phyloP scores from a whole-genome alignment of 1,140 invertebrate genomes.

The Varroa destructor region DNA sequence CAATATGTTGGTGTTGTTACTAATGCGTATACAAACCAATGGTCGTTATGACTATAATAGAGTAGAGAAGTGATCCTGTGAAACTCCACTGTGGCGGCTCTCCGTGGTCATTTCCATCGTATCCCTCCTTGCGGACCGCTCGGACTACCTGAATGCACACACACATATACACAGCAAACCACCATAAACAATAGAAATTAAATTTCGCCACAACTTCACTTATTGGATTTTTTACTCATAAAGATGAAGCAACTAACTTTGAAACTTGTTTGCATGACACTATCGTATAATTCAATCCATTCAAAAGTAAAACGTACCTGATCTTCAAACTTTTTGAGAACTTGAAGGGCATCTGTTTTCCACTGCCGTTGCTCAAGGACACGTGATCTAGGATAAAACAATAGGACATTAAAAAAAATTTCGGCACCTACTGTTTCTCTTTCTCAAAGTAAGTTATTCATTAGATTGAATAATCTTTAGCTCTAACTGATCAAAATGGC shows the following conservation, averaged over 20 bases:
- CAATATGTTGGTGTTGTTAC: too few relatives aligned
- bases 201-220: too few relatives aligned
- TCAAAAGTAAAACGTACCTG: slow-evolving; percentile 6
- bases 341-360: slow-evolving; percentile 35
- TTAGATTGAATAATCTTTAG: too few relatives aligned
- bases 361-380: slow-evolving; percentile 39
- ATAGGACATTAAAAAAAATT: neutral
- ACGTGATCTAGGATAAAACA: slow-evolving; percentile 30
- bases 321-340: slow-evolving; percentile 37
- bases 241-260: too few relatives aligned
- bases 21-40: slow-evolving; percentile 39
- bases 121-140: slow-evolving; percentile 37
- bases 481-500: too few relatives aligned
- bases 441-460: too few relatives aligned
- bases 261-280: too few relatives aligned
- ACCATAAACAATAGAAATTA: too few relatives aligned
- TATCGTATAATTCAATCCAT: too few relatives aligned
- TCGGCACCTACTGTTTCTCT: neutral
- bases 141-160: slow-evolving; percentile 31
- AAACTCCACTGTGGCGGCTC: slow-evolving; percentile 40
- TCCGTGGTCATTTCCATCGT: slow-evolving; percentile 39
- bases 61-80: slow-evolving; percentile 42
- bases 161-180: too few relatives aligned
- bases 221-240: too few relatives aligned
- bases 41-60: slow-evolving; percentile 44